phyloP scores from a whole-genome alignment of 2,888 invertebrate species.

The Diarsia brunnea region DNA sequence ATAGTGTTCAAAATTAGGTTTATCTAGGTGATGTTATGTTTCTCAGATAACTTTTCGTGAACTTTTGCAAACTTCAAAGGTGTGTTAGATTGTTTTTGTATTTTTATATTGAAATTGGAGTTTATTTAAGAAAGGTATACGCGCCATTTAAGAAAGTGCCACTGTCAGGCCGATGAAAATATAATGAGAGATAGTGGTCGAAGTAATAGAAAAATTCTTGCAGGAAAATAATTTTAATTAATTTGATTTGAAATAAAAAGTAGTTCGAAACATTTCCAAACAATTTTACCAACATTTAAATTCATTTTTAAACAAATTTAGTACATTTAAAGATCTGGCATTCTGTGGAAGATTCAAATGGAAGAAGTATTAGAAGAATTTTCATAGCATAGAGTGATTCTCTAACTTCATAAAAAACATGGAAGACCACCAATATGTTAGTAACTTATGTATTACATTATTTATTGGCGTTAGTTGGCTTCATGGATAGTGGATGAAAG shows the following conservation, averaged over 20 bases:
- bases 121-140: constrained; percentile 53
- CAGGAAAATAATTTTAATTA: background rate
- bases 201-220: background rate
- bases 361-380: background rate
- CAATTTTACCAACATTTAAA: constrained; percentile 1
- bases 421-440: constrained; percentile 71
- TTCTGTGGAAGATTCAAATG: constrained; percentile 23
- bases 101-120: constrained; percentile 61
- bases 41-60: constrained; percentile 35
- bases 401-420: constrained; percentile 29
- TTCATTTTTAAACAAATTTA: constrained; percentile 8
- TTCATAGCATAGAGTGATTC: constrained; percentile 24
- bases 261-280: background rate
- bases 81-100: constrained; percentile 57
- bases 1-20: constrained; percentile 71
- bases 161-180: constrained; percentile 45
- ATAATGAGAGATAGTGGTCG: constrained; percentile 8
- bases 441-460: constrained; percentile 68
- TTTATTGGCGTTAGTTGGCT: constrained; percentile 79
- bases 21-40: constrained; percentile 62
- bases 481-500: constrained; percentile 74
- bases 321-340: background rate
- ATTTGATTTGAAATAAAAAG: constrained; percentile 16
- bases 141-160: constrained; percentile 62
- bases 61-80: constrained; percentile 38